A percentile compares a stretch with the other conserved stretches of the same genome.
Evolutionary conservation across 1,140 invertebrate genomes (phyloP).

Genomic region (Plodia interpunctella): DNA sequence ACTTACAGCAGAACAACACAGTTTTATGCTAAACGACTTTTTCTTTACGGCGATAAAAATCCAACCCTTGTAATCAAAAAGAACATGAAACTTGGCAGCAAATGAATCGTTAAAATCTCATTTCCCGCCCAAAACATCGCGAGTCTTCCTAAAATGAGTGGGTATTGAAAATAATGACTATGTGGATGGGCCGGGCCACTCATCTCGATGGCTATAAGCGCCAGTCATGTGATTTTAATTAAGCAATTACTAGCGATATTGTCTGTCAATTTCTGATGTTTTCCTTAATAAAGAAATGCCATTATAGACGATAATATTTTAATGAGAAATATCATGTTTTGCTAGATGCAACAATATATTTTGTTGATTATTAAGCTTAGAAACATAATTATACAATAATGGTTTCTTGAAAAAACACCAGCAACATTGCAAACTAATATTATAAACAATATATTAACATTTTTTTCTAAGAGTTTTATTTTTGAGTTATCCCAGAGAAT

Average conservation of each 20-base stretch:
- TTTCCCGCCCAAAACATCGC: slow-evolving; percentile 30
- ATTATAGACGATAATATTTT: too few relatives aligned
- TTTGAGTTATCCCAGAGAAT: too few relatives aligned
- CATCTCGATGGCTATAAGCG: slow-evolving; percentile 11
- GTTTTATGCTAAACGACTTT: slow-evolving; percentile 10
- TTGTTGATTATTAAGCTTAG: too few relatives aligned
- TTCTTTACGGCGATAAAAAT: slow-evolving; percentile 19
- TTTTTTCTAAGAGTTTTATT: too few relatives aligned
- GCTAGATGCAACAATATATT: too few relatives aligned
- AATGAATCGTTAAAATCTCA: slow-evolving; percentile 45
- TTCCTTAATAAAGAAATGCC: not conserved
- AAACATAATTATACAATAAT: too few relatives aligned
- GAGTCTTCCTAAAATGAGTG: slow-evolving; percentile 28
- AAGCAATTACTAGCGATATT: slow-evolving; percentile 14
- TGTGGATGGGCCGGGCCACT: slow-evolving; percentile 18
- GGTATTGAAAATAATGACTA: slow-evolving; percentile 30
- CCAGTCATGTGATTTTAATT: slow-evolving; percentile 18
- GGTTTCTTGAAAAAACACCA: not conserved
- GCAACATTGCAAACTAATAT: too few relatives aligned
- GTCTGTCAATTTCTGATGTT: not conserved
- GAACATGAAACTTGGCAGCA: slow-evolving; percentile 24
- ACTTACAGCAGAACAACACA: not conserved
- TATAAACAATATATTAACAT: too few relatives aligned
- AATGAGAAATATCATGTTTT: too few relatives aligned
- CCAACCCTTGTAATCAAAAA: slow-evolving; percentile 23